Conservation (phyloP, 2,113 vertebrate genomes). For the Symphodus melops region DNA sequence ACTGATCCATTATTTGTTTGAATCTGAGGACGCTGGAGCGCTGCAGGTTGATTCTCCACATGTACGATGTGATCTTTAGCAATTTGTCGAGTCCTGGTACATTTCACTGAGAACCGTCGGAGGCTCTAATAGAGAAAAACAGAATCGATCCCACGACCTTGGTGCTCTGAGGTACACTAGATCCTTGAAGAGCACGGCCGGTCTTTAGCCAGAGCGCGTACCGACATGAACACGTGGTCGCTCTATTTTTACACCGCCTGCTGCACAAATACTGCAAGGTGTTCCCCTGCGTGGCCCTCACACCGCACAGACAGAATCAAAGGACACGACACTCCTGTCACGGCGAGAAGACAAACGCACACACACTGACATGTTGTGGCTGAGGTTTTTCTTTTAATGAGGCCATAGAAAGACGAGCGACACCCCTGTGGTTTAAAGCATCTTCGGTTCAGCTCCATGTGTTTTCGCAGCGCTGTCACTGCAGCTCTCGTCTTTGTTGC, state of each 20-base stretch:
- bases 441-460: conserved; percentile 19
- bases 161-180: conserved; percentile 43
- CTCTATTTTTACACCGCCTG: conserved; percentile 77
- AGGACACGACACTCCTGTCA: not conserved
- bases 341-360: not conserved
- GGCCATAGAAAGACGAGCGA: not conserved
- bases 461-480: conserved; percentile 40
- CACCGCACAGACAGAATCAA: not conserved
- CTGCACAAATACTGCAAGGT: conserved; percentile 66
- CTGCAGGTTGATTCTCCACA: not conserved
- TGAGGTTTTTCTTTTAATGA: not conserved
- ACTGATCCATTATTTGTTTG: not conserved
- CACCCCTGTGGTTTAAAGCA: conserved; percentile 17
- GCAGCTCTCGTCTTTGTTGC: conserved; percentile 19
- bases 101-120: conserved; percentile 5
- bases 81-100: not conserved
- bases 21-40: not conserved
- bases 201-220: conserved; percentile 43
- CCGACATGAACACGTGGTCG: conserved; percentile 52
- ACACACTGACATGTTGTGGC: not conserved
- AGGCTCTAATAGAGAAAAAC: not conserved
- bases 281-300: conserved; percentile 58
- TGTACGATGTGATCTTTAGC: not conserved
- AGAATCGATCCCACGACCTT: conserved; percentile 52
- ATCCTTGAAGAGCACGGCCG: conserved; percentile 27